Evolutionary conservation across 2,888 invertebrate species (phyloP), one percentile per base, ranked within the genome.

Genomic region (Aphodius granarius): DNA sequence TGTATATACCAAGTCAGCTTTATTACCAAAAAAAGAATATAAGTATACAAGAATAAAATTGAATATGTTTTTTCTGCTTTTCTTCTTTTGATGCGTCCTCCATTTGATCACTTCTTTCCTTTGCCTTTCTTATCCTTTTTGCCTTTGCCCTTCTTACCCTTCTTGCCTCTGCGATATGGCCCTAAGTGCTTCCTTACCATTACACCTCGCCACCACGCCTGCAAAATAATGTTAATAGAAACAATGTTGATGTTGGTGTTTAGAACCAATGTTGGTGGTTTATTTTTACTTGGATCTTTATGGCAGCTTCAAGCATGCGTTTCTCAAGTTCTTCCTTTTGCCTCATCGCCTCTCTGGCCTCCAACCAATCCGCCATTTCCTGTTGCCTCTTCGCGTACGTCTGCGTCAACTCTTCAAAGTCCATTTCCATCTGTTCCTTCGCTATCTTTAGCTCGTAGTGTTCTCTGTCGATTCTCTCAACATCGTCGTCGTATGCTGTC

Each of bases 141-240:
- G 22, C 71, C 73, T 72, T 87, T 88, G 73, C 83, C 82, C 78
- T 85, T 86, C 72, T 82, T 81, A 63, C 85, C 81, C 21, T 86
- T 86, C 78, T 88, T 89, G 80, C 87, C 87, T 79, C 87, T 88
- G 76, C 86, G 88, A 83, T 89, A 93, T 70, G 91, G 89, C 9
- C 94, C 94, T 75, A 93, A 88, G 71, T 91, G 91, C 79, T 90
- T 89, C 18, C 93, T 89, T 66, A 94, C 93, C 93, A 94, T 93
- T 66, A 91, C 88, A 5, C 93, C 94, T 71, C 93, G 89, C 94
- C 94, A 94, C 94, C 94, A 94, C 0, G 93, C 88, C 43, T 43
- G 43, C 6, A 43, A 43, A 43, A 43, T 43, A 0, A 43, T 43
- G 13, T 43, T 43, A 43, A 43, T 43, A 43, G 13, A 43, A 0